phyloP scores from a whole-genome alignment of 2,113 vertebrate species.

The Emydocephalus ijimae region DNA sequence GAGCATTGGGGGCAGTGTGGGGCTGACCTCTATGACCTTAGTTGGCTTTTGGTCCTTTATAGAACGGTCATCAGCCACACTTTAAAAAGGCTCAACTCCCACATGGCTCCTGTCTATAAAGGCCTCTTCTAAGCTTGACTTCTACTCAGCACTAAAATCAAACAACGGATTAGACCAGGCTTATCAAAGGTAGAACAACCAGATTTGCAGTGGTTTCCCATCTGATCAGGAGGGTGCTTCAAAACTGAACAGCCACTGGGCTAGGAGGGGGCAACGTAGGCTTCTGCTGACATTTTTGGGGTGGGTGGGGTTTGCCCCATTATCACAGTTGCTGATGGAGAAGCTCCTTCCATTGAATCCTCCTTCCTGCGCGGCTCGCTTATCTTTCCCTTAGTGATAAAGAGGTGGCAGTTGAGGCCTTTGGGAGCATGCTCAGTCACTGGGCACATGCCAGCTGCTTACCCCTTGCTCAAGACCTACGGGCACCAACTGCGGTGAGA shows the following conservation, averaged over 20 bases:
- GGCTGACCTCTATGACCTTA: neutral
- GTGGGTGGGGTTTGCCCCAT: neutral
- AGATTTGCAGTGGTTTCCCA: accelerated
- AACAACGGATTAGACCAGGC: neutral
- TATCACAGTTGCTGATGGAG: neutral
- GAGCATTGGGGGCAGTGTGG: neutral
- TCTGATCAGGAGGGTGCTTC: neutral
- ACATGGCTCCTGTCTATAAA: neutral
- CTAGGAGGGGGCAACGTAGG: conserved; percentile 17
- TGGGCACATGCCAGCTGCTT: conserved; percentile 28
- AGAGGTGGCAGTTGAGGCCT: neutral
- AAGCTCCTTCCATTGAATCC: conserved; percentile 5
- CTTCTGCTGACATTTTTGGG: conserved; percentile 41
- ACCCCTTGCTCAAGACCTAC: conserved; percentile 38
- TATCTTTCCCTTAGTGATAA: neutral
- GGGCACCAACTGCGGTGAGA: conserved; percentile 27
- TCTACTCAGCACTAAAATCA: accelerated
- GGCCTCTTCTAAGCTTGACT: neutral
- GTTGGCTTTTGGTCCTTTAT: neutral
- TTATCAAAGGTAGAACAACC: accelerated
- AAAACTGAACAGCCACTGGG: neutral
- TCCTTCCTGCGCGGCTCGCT: conserved; percentile 39
- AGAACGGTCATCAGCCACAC: neutral
- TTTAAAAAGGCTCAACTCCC: neutral
- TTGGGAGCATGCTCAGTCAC: neutral